These are phyloP conservation scores for Sebastes schlegelii DNA, from an alignment of 2,113 vertebrate species.

Conservation along the genomic window DNA sequence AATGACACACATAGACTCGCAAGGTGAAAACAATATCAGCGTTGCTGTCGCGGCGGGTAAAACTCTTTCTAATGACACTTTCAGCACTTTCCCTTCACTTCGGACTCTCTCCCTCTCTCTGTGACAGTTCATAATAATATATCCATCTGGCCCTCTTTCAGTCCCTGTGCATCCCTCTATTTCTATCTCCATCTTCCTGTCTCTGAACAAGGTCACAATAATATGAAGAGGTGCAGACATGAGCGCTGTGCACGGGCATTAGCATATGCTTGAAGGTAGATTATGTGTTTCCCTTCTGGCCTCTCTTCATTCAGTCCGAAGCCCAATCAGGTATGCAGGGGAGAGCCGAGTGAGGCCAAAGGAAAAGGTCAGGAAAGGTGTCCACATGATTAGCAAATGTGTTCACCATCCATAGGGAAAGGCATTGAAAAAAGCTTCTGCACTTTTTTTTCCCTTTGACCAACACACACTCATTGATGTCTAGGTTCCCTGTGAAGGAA, in stretches of 20 bases:
- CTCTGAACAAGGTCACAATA: conserved; percentile 34
- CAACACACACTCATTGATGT: conserved; percentile 1
- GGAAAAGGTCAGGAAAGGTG: conserved; percentile 44
- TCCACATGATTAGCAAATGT: conserved; percentile 32
- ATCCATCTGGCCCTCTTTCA: conserved; percentile 1
- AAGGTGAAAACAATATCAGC: too few species aligned
- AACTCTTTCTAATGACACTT: too few species aligned
- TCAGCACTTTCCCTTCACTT: too few species aligned
- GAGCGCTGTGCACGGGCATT: conserved; percentile 14
- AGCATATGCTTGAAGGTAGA: conserved; percentile 32
- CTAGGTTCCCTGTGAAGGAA: not conserved
- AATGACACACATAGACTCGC: too few species aligned
- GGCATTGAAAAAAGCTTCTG: not conserved
- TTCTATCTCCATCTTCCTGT: not conserved
- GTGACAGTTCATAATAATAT: not conserved
- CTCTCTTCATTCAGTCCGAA: conserved; percentile 18
- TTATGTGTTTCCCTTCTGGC: conserved; percentile 22
- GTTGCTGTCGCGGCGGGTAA: too few species aligned
- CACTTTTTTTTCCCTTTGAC: conserved; percentile 12
- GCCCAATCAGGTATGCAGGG: conserved; percentile 27
- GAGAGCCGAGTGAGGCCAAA: conserved; percentile 3
- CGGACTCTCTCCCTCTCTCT: not conserved
- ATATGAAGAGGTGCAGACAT: conserved; percentile 7
- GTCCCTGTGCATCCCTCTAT: not conserved
- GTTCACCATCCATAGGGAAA: conserved; percentile 13